Evolutionary conservation across 2,888 invertebrate species (phyloP), one percentile per base, ranked within the genome.

Genomic region (Serrognathus titanus): DNA sequence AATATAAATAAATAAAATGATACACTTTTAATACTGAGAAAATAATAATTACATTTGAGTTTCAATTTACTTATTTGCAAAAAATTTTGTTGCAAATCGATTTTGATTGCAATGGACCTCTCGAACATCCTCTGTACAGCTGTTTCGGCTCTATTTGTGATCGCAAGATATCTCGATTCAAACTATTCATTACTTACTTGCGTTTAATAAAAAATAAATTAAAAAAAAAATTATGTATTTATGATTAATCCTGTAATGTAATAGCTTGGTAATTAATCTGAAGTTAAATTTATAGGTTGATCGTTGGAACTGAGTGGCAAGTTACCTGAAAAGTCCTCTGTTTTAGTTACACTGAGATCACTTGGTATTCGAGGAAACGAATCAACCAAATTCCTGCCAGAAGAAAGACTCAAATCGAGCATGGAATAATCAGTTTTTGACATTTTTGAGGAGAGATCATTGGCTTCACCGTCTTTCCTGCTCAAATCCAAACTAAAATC

Each of bases 391-490:
- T 57, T 67, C 59, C 72, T 72, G n/a, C 65, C 62, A 3, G 43
- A 43, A 60, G 81, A 79, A 63, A 80, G 76, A 59, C 83, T 79
- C 10, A 82, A 74, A 60, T 83, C 80, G 57, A 81, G 71, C 11
- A 78, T 75, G 10, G 76, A 69, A 55, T 81, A 77, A 61, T 83
- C 84, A 31, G 80, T 73, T 73, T 85, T 86, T 3, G 83, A 77
- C 48, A 86, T 76, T 73, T 87, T 87, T 9, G 82, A 66, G 43
- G 83, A 82, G 53, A 80, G 79, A 55, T 85, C 85, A 8, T 64
- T 62, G 55, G 55, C 71, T 66, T 35, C 59, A 60, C 3, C 35
- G 46, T 57, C 67, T 63, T 63, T 69, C 37, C 58, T 70, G 51
- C 70, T 72, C 36, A 73, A 63, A 65, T 74, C 73, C 50, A 75